These are phyloP conservation scores for Lamellibrachia columna DNA, from an alignment of 2,888 invertebrate species.

Conservation along the genomic window DNA sequence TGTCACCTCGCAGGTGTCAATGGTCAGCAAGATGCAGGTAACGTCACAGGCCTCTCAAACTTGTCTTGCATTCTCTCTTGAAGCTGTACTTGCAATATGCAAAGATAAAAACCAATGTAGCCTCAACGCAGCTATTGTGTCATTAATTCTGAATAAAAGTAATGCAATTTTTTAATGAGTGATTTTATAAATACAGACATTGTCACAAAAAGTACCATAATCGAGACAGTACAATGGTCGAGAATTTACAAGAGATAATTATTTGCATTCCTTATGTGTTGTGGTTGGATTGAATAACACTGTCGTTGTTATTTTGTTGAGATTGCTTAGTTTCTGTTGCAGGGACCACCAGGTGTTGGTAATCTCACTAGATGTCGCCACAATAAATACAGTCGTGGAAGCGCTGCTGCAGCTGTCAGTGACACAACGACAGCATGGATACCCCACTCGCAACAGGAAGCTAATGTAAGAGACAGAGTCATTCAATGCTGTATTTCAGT, in stretches of 20 bases:
- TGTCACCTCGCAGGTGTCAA: background rate
- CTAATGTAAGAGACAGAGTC: background rate
- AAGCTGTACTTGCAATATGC: background rate
- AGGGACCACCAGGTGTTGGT: background rate
- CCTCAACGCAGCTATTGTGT: background rate
- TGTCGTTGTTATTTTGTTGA: background rate
- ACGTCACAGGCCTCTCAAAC: background rate
- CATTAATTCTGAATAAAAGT: too few species aligned
- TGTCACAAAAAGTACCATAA: too few species aligned
- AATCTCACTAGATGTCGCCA: slow-evolving; percentile 3
- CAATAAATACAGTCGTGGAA: background rate
- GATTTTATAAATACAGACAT: too few species aligned
- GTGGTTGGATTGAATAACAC: background rate
- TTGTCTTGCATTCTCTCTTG: background rate
- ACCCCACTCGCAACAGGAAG: background rate
- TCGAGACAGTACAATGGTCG: too few species aligned
- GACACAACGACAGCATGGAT: background rate
- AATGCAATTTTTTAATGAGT: too few species aligned
- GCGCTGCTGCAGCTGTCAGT: background rate
- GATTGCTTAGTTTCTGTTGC: background rate
- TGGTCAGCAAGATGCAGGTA: slow-evolving; percentile 3
- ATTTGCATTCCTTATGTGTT: too few species aligned
- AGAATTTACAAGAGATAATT: too few species aligned
- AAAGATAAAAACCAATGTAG: background rate
- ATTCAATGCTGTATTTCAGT: background rate